Percentiles rank a stretch among this genome's conserved stretches.
These are phyloP conservation scores for Dendropsophus ebraccatus DNA, from an alignment of 2,113 vertebrate species.

Conservation along the genomic window DNA sequence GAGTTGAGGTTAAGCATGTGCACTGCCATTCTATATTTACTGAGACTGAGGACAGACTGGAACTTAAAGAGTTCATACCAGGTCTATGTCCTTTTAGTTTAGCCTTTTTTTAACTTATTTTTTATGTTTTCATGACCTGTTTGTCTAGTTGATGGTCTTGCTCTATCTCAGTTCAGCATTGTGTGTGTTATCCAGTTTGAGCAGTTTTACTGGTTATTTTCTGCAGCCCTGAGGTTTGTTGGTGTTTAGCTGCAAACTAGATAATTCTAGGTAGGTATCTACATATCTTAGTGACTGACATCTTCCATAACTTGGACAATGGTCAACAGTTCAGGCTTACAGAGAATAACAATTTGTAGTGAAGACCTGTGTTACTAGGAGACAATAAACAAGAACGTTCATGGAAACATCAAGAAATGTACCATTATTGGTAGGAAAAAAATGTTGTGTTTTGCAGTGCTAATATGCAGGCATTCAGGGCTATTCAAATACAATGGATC, in stretches of 20 bases:
- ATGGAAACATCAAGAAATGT: background rate
- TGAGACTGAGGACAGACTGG: too few relatives aligned
- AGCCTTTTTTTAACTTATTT: background rate
- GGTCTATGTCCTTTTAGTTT: too few relatives aligned
- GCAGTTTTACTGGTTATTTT: conserved; percentile 6
- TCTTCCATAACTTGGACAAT: background rate
- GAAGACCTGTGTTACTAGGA: background rate
- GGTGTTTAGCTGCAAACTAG: background rate
- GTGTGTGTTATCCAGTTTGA: conserved; percentile 7
- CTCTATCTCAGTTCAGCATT: background rate
- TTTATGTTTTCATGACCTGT: background rate
- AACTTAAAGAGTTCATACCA: too few relatives aligned
- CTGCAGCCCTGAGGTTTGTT: conserved; percentile 12
- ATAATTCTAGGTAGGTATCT: background rate
- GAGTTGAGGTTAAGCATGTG: too few relatives aligned
- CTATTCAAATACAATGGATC: too few relatives aligned
- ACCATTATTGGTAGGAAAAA: background rate
- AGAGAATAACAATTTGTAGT: too few relatives aligned
- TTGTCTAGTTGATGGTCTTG: background rate
- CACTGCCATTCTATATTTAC: too few relatives aligned
- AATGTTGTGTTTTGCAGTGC: too few relatives aligned
- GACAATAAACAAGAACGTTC: background rate
- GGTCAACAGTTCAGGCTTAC: background rate
- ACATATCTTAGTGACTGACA: background rate
- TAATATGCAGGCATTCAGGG: too few relatives aligned